phyloP scores from a whole-genome alignment of 2,113 vertebrate species.

The Cottus gobio region DNA sequence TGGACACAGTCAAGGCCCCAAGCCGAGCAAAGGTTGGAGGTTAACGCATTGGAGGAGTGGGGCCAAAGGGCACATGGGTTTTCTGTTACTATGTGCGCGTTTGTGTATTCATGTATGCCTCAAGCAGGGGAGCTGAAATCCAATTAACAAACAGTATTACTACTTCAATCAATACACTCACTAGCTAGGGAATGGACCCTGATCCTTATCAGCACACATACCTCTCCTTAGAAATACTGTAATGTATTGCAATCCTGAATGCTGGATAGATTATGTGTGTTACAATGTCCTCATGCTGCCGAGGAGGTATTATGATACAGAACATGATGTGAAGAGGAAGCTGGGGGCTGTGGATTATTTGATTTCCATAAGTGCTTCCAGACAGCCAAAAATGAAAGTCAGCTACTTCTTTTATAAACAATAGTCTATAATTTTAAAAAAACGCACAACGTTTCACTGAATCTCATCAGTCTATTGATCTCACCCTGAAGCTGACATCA shows the following conservation, averaged over 20 bases:
- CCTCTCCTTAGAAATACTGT: slow-evolving; percentile 6
- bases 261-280: background rate
- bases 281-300: background rate
- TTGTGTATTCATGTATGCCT: slow-evolving; percentile 17
- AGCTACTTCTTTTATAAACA: background rate
- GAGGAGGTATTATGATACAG: background rate
- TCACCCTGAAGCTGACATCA: slow-evolving; percentile 5
- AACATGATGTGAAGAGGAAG: background rate
- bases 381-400: background rate
- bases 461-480: slow-evolving; percentile 13
- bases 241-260: slow-evolving; percentile 6
- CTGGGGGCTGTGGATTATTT: background rate
- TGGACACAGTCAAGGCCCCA: background rate
- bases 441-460: background rate
- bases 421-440: background rate
- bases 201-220: slow-evolving; percentile 1
- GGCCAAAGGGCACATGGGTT: slow-evolving; percentile 60
- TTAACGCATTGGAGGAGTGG: slow-evolving; percentile 47
- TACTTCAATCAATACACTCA: slow-evolving; percentile 61
- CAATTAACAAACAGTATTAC: slow-evolving; percentile 58
- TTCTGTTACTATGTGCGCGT: slow-evolving; percentile 43
- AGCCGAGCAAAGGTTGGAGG: slow-evolving; percentile 49
- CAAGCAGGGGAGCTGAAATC: slow-evolving; percentile 45
- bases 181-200: slow-evolving; percentile 11
- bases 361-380: slow-evolving; percentile 13